These are phyloP conservation scores for Meiosimyza platycephala DNA, from an alignment of 2,888 invertebrate species.

Conservation along the genomic window DNA sequence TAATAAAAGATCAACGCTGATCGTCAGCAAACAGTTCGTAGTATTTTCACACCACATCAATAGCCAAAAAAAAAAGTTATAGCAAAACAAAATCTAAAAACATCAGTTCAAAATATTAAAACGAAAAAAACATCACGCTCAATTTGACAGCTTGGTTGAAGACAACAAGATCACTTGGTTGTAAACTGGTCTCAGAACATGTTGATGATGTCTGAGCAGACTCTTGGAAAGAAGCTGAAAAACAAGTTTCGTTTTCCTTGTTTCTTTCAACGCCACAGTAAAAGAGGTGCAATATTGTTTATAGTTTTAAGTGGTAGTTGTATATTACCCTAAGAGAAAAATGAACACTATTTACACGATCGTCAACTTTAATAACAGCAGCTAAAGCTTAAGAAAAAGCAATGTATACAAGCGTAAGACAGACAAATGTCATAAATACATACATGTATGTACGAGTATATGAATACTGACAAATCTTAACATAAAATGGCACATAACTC, in stretches of 20 bases:
- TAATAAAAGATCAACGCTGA: background rate
- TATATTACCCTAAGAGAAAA: background rate
- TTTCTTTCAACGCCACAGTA: background rate
- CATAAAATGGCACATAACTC: constrained; percentile 35
- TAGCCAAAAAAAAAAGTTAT: background rate
- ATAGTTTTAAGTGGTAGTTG: constrained; percentile 31
- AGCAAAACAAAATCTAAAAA: background rate
- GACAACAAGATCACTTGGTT: background rate
- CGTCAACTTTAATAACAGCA: constrained; percentile 17
- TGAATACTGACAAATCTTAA: background rate
- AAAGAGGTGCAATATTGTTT: constrained; percentile 40
- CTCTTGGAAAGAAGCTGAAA: background rate
- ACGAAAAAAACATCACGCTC: background rate
- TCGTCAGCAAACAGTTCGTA: background rate
- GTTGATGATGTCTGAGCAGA: background rate
- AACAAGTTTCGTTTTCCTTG: background rate
- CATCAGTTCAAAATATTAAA: background rate
- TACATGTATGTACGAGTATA: background rate
- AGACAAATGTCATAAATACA: constrained; percentile 33
- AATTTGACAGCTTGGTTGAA: background rate
- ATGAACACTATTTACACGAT: constrained; percentile 1
- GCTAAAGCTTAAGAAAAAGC: background rate
- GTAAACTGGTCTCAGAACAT: constrained; percentile 5
- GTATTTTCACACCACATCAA: constrained; percentile 22
- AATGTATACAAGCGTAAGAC: background rate